Conservation (phyloP, 1,140 invertebrate species). For the Diorhabda carinulata region DNA sequence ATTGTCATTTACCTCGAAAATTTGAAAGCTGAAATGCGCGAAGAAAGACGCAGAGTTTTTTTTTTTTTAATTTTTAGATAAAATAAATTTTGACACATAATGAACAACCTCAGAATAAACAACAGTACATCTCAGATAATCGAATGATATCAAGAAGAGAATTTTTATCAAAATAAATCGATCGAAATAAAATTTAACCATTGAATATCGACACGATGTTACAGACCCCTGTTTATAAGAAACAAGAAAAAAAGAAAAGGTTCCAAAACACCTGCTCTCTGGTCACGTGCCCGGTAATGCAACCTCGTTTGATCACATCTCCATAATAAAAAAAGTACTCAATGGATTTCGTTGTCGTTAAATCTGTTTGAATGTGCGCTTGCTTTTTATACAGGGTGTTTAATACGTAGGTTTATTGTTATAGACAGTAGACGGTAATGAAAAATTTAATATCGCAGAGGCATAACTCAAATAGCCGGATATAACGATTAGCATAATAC, state of each 20-base stretch:
- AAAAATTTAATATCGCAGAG: too few relatives aligned
- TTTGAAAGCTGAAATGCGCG: too few relatives aligned
- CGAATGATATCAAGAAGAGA: neutral
- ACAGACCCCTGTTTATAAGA: neutral
- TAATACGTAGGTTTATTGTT: too few relatives aligned
- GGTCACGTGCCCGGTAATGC: slow-evolving; percentile 13
- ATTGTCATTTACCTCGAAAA: too few relatives aligned
- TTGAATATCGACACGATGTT: slow-evolving; percentile 5
- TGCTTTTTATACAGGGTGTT: neutral
- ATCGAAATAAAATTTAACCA: slow-evolving; percentile 4
- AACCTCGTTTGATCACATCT: slow-evolving; percentile 7
- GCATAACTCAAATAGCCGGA: too few relatives aligned
- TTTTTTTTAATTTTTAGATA: too few relatives aligned
- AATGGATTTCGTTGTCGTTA: neutral
- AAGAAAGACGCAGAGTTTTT: too few relatives aligned
- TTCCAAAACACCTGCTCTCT: slow-evolving; percentile 9
- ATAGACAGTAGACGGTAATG: too few relatives aligned
- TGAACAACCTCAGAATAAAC: too few relatives aligned
- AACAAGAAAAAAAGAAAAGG: neutral
- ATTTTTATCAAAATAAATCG: slow-evolving; percentile 9
- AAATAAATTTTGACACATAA: too few relatives aligned
- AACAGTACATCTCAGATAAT: too few relatives aligned
- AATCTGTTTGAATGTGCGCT: neutral
- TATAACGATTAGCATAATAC: too few relatives aligned
- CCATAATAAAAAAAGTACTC: slow-evolving; percentile 2